These are phyloP conservation scores for Peromyscus melanophrys DNA, from an alignment of 2,797 vertebrate species.

Conservation along the genomic window DNA sequence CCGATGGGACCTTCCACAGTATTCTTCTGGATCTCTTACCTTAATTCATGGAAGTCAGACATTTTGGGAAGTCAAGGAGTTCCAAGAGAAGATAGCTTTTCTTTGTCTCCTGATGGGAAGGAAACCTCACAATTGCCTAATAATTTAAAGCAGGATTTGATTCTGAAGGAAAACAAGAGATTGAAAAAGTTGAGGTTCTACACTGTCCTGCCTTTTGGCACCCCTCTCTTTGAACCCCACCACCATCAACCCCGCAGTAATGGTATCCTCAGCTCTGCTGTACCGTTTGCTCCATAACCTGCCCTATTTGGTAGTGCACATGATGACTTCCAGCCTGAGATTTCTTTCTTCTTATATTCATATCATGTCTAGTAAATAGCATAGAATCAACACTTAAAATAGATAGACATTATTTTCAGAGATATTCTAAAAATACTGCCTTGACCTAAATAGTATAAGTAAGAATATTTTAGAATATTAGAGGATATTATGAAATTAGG, in stretches of 20 bases:
- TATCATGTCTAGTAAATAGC: background rate
- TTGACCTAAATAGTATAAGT: constrained; percentile 32
- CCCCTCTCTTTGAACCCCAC: background rate
- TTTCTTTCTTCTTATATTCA: background rate
- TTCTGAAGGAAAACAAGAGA: constrained; percentile 22
- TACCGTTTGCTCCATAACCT: background rate
- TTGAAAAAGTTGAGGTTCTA: background rate
- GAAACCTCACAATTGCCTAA: background rate
- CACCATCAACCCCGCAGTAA: background rate
- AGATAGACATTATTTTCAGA: constrained; percentile 39
- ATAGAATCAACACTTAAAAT: background rate
- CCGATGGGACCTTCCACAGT: accelerated
- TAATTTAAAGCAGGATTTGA: constrained; percentile 37
- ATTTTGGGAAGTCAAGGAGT: constrained; percentile 29
- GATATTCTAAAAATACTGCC: background rate
- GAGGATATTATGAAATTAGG: constrained; percentile 7
- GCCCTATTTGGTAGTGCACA: background rate
- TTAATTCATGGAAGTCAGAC: background rate
- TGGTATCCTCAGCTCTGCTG: background rate
- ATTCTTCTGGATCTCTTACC: background rate
- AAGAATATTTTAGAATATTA: background rate
- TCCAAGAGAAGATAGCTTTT: background rate
- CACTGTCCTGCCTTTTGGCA: background rate
- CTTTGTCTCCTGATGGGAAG: background rate
- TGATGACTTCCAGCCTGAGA: background rate